phyloP scores from a whole-genome alignment of 2,797 vertebrate genomes.

The Rhinophrynus dorsalis region DNA sequence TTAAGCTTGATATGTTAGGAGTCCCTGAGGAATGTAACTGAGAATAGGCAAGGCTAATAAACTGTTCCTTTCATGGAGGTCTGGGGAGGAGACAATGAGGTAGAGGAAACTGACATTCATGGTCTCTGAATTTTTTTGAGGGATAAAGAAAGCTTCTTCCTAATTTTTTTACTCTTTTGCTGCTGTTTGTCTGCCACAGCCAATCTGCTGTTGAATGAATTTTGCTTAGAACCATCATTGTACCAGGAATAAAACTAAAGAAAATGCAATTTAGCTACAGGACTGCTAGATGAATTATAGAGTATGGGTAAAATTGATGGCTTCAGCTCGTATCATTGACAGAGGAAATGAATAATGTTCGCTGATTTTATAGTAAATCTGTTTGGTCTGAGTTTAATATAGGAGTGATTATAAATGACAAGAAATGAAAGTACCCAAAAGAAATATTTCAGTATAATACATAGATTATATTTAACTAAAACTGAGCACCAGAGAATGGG shows the following conservation, averaged over 20 bases:
- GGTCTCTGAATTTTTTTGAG: slow-evolving; percentile 11
- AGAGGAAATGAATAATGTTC: slow-evolving; percentile 48
- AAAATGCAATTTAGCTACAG: slow-evolving; percentile 43
- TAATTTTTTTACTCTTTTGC: neutral
- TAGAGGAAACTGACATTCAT: neutral
- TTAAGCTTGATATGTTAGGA: too few species aligned
- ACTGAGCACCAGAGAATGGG: neutral
- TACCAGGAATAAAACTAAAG: slow-evolving; percentile 29
- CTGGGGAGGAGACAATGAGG: neutral
- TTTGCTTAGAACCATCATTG: slow-evolving; percentile 39
- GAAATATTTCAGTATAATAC: slow-evolving; percentile 30
- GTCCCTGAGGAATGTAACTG: neutral
- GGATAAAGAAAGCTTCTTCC: neutral
- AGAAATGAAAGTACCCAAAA: slow-evolving; percentile 25
- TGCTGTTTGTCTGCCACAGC: slow-evolving; percentile 23
- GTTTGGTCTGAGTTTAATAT: slow-evolving; percentile 37
- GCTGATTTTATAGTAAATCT: slow-evolving; percentile 42
- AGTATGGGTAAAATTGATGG: slow-evolving; percentile 43
- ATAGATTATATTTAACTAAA: slow-evolving; percentile 7
- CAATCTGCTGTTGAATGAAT: slow-evolving; percentile 41
- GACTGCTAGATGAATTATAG: slow-evolving; percentile 41
- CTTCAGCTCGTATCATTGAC: slow-evolving; percentile 39
- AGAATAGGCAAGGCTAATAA: neutral
- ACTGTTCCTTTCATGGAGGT: neutral
- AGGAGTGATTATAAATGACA: slow-evolving; percentile 44